Conservation (phyloP, 2,888 invertebrate genomes). For the Tachina lurida region DNA sequence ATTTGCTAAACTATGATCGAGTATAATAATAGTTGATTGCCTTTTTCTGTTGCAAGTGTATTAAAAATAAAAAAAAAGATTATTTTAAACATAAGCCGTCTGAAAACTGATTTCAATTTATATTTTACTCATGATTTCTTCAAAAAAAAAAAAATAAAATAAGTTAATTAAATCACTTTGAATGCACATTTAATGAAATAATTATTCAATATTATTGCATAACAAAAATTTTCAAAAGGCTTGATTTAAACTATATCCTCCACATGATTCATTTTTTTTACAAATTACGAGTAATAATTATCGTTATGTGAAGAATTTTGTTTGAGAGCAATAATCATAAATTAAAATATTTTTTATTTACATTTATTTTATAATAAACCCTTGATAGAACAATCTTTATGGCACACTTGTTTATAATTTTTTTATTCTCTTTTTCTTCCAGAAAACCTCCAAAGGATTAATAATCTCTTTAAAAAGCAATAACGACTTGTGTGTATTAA, state of each 20-base stretch:
- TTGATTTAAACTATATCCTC: neutral
- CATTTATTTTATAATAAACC: conserved; percentile 8
- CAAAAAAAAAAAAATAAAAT: no score
- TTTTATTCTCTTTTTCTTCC: conserved; percentile 13
- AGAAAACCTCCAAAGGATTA: conserved; percentile 32
- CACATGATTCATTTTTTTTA: no score
- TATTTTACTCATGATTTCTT: neutral
- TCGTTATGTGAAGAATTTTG: no score
- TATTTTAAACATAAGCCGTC: no score
- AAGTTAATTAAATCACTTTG: no score
- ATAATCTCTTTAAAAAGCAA: conserved; percentile 21
- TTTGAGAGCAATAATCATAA: conserved; percentile 42
- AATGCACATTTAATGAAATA: no score
- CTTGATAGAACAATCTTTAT: neutral
- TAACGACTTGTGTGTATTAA: conserved; percentile 30
- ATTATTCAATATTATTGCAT: no score
- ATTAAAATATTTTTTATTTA: neutral
- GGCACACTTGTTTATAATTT: conserved; percentile 18
- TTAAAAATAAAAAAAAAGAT: no score
- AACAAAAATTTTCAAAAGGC: no score
- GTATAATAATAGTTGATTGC: neutral
- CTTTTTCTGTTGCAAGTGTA: neutral
- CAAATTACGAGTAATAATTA: no score
- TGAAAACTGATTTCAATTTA: neutral
- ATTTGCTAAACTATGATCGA: conserved; percentile 19